Conservation (phyloP, 2,888 invertebrate genomes). For the Tricholauxania praeusta region DNA sequence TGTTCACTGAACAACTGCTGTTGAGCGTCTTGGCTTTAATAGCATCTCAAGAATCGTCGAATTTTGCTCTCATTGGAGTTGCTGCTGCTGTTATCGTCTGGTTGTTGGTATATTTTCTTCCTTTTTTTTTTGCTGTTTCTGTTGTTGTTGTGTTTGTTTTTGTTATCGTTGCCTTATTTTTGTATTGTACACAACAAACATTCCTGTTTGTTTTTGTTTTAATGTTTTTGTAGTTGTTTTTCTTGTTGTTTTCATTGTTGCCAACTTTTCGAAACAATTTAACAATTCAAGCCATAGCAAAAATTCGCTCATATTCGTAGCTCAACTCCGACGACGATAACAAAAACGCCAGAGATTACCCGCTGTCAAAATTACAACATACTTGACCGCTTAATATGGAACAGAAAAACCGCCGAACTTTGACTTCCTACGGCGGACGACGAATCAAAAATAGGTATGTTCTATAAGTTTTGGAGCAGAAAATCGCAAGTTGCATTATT, state of each 20-base stretch:
- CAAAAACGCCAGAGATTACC: no score
- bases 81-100: not conserved
- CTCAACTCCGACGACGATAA: no score
- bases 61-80: not conserved
- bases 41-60: constrained; percentile 3
- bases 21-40: constrained; percentile 11
- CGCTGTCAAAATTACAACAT: no score
- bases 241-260: not conserved
- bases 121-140: not conserved
- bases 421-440: no score
- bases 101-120: not conserved
- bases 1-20: constrained; percentile 7
- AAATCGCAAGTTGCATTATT: no score
- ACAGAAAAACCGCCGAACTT: no score
- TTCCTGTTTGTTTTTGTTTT: not conserved
- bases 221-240: not conserved
- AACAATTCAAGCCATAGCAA: no score
- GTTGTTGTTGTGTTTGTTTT: not conserved
- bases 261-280: no score
- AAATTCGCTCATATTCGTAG: no score
- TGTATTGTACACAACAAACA: not conserved
- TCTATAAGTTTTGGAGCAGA: no score
- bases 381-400: no score
- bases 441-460: no score
- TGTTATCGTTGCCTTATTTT: not conserved